Base-by-base conservation (phyloP, 2,113 vertebrate genomes). In the Syngnathus floridae region DNA sequence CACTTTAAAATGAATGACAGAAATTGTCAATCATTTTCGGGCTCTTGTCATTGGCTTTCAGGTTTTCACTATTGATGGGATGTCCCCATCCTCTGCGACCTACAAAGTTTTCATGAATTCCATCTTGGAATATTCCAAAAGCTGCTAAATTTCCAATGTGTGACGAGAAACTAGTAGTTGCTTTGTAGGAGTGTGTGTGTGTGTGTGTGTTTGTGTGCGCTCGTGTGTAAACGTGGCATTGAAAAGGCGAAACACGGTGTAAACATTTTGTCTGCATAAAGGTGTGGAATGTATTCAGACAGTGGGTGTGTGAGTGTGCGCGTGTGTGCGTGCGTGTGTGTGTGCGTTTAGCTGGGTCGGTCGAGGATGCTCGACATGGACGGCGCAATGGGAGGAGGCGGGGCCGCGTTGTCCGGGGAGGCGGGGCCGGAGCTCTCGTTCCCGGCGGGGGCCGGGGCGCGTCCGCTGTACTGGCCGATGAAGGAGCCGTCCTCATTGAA, bases 401-500 rank as follows among this genome's bases (percentile, higher is more conserved):
- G 89, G 69, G 76, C 84, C 0, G 82, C 82, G 57, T 92, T 92
- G 38, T 82, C 81, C 1, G 95, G 95, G n/a, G 94, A 96, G 56
- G 92, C 80, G 2, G 93, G 88, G 0, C 93, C 93, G 0, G 94
- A 95, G 89, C 94, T 94, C 64, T 92, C 92, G 0, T 92, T 88
- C 73, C 91, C 92, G 0, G 78, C 90, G 0, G 90, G 81, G 0
- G 66, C 82, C 0, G 89, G 89, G 10, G 84, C 91, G 16, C 92
- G 90, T 35, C 92, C 93, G 0, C 94, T 95, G 89, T 96, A 96
- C 86, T 96, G 93, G 73, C 95, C 94, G 3, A 96, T 95, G 88
- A 97, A 97, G 22, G 95, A 96, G 54, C 95, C 94, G 1, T 97
- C 94, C 73, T 97, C 94, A 0, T 96, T 95, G 86, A 95, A 97